These are phyloP conservation scores for Oreonectes daqikongensis DNA, from an alignment of 2,797 vertebrate species.

Conservation along the genomic window DNA sequence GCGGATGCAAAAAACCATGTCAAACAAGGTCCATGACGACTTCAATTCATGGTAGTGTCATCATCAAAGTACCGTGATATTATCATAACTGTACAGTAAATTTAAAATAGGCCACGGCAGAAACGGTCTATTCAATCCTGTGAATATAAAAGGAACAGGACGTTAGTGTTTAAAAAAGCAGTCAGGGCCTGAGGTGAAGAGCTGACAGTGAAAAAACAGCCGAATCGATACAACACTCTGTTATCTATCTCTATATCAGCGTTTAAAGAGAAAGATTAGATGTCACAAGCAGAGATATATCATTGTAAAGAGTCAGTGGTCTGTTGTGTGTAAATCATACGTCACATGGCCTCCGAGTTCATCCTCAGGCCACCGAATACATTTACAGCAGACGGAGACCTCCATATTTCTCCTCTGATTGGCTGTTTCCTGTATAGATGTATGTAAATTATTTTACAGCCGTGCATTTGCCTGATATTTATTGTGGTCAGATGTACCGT, in stretches of 20 bases:
- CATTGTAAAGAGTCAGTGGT: constrained; percentile 77
- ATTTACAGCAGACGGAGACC: constrained; percentile 72
- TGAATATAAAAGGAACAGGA: constrained; percentile 29
- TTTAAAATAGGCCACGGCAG: not conserved
- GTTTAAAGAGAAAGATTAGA: constrained; percentile 84
- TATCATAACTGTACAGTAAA: not conserved
- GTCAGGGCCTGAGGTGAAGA: constrained; percentile 22
- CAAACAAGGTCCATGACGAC: too few species aligned
- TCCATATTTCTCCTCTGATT: constrained; percentile 76
- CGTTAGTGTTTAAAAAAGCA: constrained; percentile 43
- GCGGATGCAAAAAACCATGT: too few species aligned
- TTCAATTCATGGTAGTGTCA: not conserved
- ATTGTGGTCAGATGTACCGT: constrained; percentile 65
- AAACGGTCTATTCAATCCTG: constrained; percentile 14
- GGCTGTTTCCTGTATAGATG: constrained; percentile 75
- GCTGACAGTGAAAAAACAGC: constrained; percentile 47
- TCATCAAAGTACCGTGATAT: not conserved
- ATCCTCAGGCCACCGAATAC: constrained; percentile 83
- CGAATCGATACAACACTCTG: constrained; percentile 82
- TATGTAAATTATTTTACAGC: constrained; percentile 77
- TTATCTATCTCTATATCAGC: constrained; percentile 83
- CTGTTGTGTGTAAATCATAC: constrained; percentile 83
- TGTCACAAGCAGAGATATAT: constrained; percentile 79
- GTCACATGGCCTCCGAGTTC: constrained; percentile 82
- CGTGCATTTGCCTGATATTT: constrained; percentile 69